Percentiles rank a stretch among this genome's conserved stretches.
Evolutionary conservation across 1,140 invertebrate genomes (phyloP).

Genomic region (Drosophila albomicans): DNA sequence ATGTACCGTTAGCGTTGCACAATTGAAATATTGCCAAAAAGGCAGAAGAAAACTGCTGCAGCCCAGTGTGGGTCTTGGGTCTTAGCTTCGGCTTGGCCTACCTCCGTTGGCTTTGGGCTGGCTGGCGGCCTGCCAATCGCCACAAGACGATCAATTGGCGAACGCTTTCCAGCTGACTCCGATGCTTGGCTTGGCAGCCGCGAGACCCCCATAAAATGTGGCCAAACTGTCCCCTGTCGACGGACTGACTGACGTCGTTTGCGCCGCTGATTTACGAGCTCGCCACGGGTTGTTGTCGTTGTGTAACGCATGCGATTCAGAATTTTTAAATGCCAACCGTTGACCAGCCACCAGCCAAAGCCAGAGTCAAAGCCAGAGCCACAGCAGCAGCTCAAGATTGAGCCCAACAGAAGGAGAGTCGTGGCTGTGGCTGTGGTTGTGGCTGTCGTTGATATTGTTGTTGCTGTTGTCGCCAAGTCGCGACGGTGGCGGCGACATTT

Average conservation of each 20-base stretch:
- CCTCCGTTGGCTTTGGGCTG: neutral
- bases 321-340: slow-evolving; percentile 77
- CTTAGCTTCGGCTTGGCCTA: slow-evolving; percentile 26
- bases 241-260: slow-evolving; percentile 73
- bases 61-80: slow-evolving; percentile 57
- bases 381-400: slow-evolving; percentile 22
- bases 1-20: slow-evolving; percentile 76
- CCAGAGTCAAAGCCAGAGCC: slow-evolving; percentile 19
- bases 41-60: slow-evolving; percentile 64
- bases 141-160: slow-evolving; percentile 77
- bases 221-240: slow-evolving; percentile 52
- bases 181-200: neutral
- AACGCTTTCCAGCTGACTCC: slow-evolving; percentile 39
- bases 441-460: slow-evolving; percentile 26
- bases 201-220: slow-evolving; percentile 76
- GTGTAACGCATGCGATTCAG: slow-evolving; percentile 84
- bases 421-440: neutral
- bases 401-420: slow-evolving; percentile 11
- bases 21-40: slow-evolving; percentile 75
- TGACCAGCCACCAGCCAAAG: slow-evolving; percentile 51
- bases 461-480: slow-evolving; percentile 44
- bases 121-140: slow-evolving; percentile 68
- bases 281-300: slow-evolving; percentile 73
- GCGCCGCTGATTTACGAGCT: slow-evolving; percentile 81
- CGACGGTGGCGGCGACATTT: slow-evolving; percentile 75